These are phyloP conservation scores for Leptoclinus maculatus DNA, from an alignment of 2,797 vertebrate genomes.

Conservation along the genomic window DNA sequence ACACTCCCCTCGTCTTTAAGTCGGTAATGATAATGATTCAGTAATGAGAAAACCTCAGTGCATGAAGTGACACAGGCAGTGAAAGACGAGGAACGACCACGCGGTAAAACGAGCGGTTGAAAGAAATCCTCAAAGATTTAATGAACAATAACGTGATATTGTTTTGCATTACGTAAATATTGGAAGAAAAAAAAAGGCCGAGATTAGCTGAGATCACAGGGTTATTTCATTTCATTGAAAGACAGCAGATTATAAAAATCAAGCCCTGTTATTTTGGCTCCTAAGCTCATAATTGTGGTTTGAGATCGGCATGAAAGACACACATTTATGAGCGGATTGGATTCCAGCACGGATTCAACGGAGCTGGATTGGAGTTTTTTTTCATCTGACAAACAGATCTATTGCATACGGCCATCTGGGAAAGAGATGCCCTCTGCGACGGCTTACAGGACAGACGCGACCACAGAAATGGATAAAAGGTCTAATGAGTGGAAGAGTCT, in stretches of 20 bases:
- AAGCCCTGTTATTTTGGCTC: constrained; percentile 74
- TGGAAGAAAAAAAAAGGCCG: constrained; percentile 29
- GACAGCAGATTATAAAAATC: constrained; percentile 73
- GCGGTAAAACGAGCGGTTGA: constrained; percentile 42
- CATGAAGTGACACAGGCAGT: constrained; percentile 51
- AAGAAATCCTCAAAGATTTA: constrained; percentile 58
- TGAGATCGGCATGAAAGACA: constrained; percentile 77
- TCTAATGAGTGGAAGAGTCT: constrained; percentile 50
- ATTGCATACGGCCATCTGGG: constrained; percentile 67
- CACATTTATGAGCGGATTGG: constrained; percentile 61
- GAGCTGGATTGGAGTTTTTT: constrained; percentile 45
- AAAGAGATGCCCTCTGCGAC: constrained; percentile 59
- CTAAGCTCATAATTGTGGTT: constrained; percentile 80
- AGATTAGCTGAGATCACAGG: constrained; percentile 74
- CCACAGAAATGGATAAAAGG: constrained; percentile 47
- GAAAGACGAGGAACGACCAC: constrained; percentile 44
- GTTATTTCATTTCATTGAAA: constrained; percentile 78
- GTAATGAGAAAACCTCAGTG: constrained; percentile 49
- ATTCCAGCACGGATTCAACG: constrained; percentile 57
- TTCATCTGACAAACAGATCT: constrained; percentile 56
- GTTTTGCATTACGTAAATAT: constrained; percentile 63
- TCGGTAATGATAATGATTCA: constrained; percentile 57
- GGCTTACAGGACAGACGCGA: constrained; percentile 42
- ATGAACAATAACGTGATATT: constrained; percentile 52
- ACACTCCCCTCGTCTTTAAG: constrained; percentile 18